Conservation (phyloP, 2,888 invertebrate genomes). For the Malacosoma neustria region DNA sequence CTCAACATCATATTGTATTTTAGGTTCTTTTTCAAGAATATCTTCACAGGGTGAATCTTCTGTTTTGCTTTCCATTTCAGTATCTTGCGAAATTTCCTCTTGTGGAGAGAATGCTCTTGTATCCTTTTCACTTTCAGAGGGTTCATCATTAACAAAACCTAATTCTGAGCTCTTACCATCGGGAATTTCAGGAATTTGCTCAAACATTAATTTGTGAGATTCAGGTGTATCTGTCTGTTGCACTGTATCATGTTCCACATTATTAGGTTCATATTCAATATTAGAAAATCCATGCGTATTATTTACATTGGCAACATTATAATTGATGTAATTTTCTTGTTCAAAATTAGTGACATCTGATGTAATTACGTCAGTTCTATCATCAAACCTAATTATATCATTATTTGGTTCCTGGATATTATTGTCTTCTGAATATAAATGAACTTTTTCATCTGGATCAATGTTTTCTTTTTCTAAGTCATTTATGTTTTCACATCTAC, state of each 20-base stretch:
- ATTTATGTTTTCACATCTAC: conserved; percentile 24
- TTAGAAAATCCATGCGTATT: conserved; percentile 42
- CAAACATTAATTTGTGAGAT: conserved; percentile 65
- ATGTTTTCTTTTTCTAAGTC: conserved; percentile 53
- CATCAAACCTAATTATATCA: conserved; percentile 50
- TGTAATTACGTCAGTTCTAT: conserved; percentile 28
- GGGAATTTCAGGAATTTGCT: conserved; percentile 69
- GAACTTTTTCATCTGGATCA: conserved; percentile 34
- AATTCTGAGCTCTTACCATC: conserved; percentile 66
- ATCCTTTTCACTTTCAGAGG: conserved; percentile 52
- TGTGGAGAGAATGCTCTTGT: conserved; percentile 38
- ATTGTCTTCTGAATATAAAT: conserved; percentile 28
- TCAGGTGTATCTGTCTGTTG: conserved; percentile 63
- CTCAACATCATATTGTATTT: conserved; percentile 7
- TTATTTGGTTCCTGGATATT: conserved; percentile 48
- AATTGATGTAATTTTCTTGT: conserved; percentile 40
- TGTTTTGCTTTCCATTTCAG: conserved; percentile 46
- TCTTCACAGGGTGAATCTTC: conserved; percentile 38
- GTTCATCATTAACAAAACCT: conserved; percentile 57
- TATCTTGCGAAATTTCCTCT: conserved; percentile 49
- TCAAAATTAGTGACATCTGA: conserved; percentile 32
- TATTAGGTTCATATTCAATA: conserved; percentile 43
- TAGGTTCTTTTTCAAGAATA: conserved; percentile 12
- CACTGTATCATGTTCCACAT: conserved; percentile 38
- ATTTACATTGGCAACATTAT: conserved; percentile 31